These are phyloP conservation scores for Dicrurus megarhynchus DNA, from an alignment of 2,113 vertebrate genomes.

Conservation along the genomic window DNA sequence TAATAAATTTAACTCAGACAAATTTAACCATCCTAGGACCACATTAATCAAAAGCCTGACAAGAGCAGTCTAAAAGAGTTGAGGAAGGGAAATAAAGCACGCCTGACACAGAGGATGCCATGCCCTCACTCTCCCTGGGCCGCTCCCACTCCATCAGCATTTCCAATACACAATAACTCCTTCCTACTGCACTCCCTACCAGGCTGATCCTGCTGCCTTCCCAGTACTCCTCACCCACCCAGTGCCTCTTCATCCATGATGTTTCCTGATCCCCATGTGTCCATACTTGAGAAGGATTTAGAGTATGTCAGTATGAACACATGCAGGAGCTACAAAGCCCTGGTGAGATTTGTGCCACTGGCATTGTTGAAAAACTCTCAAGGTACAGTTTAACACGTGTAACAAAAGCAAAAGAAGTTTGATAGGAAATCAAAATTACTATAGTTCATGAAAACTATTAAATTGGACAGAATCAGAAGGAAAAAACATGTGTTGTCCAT, in stretches of 20 bases:
- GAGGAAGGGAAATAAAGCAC: neutral
- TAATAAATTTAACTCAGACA: slow-evolving; percentile 34
- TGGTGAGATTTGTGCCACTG: neutral
- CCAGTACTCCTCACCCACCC: neutral
- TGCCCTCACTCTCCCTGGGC: neutral
- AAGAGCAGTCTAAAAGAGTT: slow-evolving; percentile 1
- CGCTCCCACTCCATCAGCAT: neutral
- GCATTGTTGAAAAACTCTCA: neutral
- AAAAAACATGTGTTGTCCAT: neutral
- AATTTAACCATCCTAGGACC: neutral
- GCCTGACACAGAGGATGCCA: neutral
- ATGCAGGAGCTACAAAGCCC: neutral
- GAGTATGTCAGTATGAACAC: neutral
- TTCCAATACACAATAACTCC: neutral
- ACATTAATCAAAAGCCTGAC: slow-evolving; percentile 37
- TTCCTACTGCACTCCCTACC: neutral
- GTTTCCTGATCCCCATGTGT: neutral
- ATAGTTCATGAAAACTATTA: neutral
- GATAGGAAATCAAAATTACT: neutral
- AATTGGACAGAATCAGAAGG: neutral
- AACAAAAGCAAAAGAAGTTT: neutral
- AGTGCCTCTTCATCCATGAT: neutral
- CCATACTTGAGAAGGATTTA: neutral
- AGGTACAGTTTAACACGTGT: neutral
- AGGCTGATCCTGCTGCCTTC: neutral